Evolutionary conservation across 2,113 vertebrate species (phyloP).

Genomic region (Paratilapia polleni): DNA sequence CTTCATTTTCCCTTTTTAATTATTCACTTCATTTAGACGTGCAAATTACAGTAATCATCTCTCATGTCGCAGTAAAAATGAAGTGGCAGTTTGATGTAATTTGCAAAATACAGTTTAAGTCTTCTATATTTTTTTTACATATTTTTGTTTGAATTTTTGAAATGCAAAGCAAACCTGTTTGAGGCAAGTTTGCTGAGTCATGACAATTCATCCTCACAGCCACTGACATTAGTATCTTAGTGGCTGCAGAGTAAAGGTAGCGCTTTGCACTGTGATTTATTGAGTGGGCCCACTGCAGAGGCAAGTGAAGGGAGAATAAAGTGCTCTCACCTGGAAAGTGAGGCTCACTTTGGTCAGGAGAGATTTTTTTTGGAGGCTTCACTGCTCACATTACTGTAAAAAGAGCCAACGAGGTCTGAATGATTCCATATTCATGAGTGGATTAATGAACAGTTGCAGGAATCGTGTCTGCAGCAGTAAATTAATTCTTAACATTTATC

Average conservation of each 20-base stretch:
- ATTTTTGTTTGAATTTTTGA: not conserved
- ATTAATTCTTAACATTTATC: conserved; percentile 78
- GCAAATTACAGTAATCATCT: conserved; percentile 40
- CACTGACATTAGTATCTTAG: conserved; percentile 52
- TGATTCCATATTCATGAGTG: conserved; percentile 74
- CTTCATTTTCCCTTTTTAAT: conserved; percentile 68
- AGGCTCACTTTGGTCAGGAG: conserved; percentile 57
- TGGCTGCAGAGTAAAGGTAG: conserved; percentile 46
- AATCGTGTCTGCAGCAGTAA: conserved; percentile 64
- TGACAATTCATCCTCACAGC: conserved; percentile 55
- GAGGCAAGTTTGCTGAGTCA: conserved; percentile 62
- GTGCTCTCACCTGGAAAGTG: conserved; percentile 73
- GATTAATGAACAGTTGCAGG: conserved; percentile 72
- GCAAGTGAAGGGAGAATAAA: conserved; percentile 64
- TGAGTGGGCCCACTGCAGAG: conserved; percentile 65
- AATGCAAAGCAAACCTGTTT: conserved; percentile 12
- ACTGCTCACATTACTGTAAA: conserved; percentile 70
- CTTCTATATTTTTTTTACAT: not conserved
- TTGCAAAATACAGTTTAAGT: not conserved
- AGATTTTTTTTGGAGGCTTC: conserved; percentile 54
- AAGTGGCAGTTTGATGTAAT: not conserved
- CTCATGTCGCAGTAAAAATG: conserved; percentile 14
- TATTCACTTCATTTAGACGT: conserved; percentile 52
- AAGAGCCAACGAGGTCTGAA: conserved; percentile 69
- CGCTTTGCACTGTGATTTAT: conserved; percentile 70